Base-by-base conservation (phyloP, 1,140 invertebrate species). In the Acromyrmex echinatior region DNA sequence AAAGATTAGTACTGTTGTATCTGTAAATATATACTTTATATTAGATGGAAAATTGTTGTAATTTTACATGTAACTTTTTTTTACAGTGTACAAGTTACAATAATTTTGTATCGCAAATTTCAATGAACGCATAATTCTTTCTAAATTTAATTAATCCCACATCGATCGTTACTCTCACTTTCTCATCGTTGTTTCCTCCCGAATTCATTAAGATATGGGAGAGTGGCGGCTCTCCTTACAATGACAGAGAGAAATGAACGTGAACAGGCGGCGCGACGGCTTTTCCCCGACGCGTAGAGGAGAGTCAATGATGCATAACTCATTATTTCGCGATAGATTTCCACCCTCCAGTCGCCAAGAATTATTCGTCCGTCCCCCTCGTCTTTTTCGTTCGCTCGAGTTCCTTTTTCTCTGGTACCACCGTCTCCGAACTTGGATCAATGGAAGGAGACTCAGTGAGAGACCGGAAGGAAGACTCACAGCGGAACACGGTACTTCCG, bases 291-390 rank as follows among this genome's bases (percentile, higher is more conserved):
- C 51, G 51, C 80, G 53, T 49, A 66, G 70, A 58, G 18, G 35
- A 86, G 18, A 85, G 49, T 76, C 80, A 60, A 63, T 86, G 85
- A 68, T 31, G 85, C 77, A 79, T 88, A 88, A 86, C 56, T 88
- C 87, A 87, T 88, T 88, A 88, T 86, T 88, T 81, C 77, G 68
- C 74, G 85, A 88, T 81, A 86, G 82, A 63, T 88, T 70, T 79
- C 71, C 71, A 58, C 62, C 62, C 28, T 49, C 63, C 60, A 70
- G 53, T 66, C 51, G 65, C 60, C 18, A 12, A 70, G 28, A 86
- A 87, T 84, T 76, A 85, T 86, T 86, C 74, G 70, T 71, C 25
- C 21, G 31, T 45, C 18, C 25, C 62, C 49, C 16, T 16, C 49
- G 1, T 58, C 58, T 63, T 53, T 71, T 56, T 56, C 49, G 6